A percentile compares a stretch with the other conserved stretches of the same genome.
These are phyloP conservation scores for Zosterops japonicus DNA, from an alignment of 2,113 vertebrate species.

Conservation along the genomic window DNA sequence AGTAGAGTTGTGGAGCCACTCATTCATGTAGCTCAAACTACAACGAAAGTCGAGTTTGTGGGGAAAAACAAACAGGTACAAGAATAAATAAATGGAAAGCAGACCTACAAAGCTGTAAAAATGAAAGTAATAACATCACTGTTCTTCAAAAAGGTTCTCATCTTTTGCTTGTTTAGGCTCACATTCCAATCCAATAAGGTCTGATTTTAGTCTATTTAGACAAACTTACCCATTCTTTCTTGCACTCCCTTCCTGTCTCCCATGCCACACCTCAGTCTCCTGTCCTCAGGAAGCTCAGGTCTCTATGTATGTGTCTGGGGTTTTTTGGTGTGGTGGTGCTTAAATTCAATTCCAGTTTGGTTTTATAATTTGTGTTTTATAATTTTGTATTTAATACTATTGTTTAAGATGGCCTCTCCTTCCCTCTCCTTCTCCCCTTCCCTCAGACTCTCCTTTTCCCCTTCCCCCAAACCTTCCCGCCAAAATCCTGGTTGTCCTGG, in stretches of 20 bases:
- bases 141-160: not conserved
- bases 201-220: not conserved
- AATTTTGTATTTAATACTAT: no score
- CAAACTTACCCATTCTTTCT: not conserved
- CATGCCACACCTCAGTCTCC: not conserved
- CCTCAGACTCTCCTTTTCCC: no score
- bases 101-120: not conserved
- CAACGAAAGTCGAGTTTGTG: not conserved
- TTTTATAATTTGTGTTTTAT: no score
- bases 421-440: no score
- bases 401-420: no score
- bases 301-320: accelerated
- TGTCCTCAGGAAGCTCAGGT: not conserved
- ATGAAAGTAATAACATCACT: not conserved
- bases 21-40: accelerated
- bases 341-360: no score
- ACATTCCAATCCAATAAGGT: accelerated
- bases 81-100: not conserved
- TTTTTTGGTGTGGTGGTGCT: no score
- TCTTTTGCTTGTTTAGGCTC: not conserved
- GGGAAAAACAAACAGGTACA: not conserved
- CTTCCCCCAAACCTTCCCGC: no score
- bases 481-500: no score
- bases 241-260: not conserved
- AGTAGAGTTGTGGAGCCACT: not conserved